These are phyloP conservation scores for Latheticus oryzae DNA, from an alignment of 2,888 invertebrate genomes.

Conservation along the genomic window DNA sequence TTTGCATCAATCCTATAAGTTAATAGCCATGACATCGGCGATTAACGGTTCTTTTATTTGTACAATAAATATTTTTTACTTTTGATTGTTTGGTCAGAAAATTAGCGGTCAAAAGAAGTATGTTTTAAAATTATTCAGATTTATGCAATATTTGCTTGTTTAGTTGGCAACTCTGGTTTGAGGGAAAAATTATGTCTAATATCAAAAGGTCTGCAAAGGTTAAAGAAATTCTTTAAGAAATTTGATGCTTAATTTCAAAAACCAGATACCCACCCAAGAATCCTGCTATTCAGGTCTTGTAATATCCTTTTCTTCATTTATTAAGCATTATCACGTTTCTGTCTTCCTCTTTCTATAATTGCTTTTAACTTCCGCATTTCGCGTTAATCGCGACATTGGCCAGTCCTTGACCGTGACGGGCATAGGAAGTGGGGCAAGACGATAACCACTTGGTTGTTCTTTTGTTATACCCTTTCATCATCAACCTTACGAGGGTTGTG, in stretches of 20 bases:
- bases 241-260: too few relatives aligned
- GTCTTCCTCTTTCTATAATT: conserved; percentile 7
- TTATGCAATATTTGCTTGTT: conserved; percentile 23
- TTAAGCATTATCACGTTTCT: conserved; percentile 3
- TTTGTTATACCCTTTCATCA: conserved; percentile 12
- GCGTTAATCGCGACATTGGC: conserved; percentile 38
- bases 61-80: conserved; percentile 38
- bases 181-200: too few relatives aligned
- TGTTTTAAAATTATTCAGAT: conserved; percentile 5
- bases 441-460: conserved; percentile 16
- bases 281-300: too few relatives aligned
- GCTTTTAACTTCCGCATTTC: conserved; percentile 26
- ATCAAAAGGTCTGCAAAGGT: too few relatives aligned
- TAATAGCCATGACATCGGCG: conserved; percentile 19
- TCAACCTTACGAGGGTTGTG: conserved; percentile 58
- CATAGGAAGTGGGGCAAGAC: conserved; percentile 41
- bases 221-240: too few relatives aligned
- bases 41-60: conserved; percentile 36
- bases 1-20: conserved; percentile 35
- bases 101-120: conserved; percentile 6
- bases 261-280: conserved; percentile 1
- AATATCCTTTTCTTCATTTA: conserved; percentile 1
- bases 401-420: conserved; percentile 43
- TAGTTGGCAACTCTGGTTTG: not conserved
- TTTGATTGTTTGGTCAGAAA: conserved; percentile 30